Conservation (phyloP, 2,888 invertebrate species). For the Lysandra bellargus region DNA sequence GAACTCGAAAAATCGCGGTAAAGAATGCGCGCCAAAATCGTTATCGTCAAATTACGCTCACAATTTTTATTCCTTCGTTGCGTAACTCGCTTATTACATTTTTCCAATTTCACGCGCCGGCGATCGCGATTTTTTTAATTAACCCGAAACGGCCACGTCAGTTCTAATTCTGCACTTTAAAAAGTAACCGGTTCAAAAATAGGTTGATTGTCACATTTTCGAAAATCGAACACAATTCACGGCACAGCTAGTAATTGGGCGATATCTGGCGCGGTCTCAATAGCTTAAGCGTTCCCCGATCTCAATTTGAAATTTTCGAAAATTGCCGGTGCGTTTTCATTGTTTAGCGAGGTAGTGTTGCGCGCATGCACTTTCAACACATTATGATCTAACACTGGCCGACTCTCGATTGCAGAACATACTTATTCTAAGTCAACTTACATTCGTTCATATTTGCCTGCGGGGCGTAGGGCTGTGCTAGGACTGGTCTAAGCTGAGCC, state of each 20-base stretch:
- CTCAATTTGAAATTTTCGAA: conserved; percentile 50
- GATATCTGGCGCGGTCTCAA: conserved; percentile 48
- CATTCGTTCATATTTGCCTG: conserved; percentile 82
- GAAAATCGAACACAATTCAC: conserved; percentile 44
- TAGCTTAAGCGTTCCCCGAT: conserved; percentile 41
- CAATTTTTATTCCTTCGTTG: conserved; percentile 55
- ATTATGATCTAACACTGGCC: conserved; percentile 81
- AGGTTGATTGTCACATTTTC: conserved; percentile 55
- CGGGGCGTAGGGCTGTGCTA: conserved; percentile 75
- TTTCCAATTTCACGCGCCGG: conserved; percentile 65
- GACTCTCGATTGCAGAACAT: conserved; percentile 79
- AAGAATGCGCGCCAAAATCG: conserved; percentile 48
- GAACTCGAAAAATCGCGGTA: conserved; percentile 39
- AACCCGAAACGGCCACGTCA: conserved; percentile 37
- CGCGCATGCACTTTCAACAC: conserved; percentile 79
- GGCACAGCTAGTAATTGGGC: conserved; percentile 35
- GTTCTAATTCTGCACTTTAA: conserved; percentile 30
- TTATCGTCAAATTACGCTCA: conserved; percentile 51
- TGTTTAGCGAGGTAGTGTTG: conserved; percentile 63
- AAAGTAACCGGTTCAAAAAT: conserved; percentile 33
- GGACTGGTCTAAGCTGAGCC: conserved; percentile 49
- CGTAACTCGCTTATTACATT: conserved; percentile 57
- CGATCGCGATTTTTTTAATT: conserved; percentile 33
- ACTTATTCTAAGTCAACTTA: conserved; percentile 82
- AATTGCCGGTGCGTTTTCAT: conserved; percentile 62